A percentile compares a stretch with the other conserved stretches of the same genome.
These are phyloP conservation scores for Platyura marginata DNA, from an alignment of 1,140 invertebrate genomes.

Conservation along the genomic window DNA sequence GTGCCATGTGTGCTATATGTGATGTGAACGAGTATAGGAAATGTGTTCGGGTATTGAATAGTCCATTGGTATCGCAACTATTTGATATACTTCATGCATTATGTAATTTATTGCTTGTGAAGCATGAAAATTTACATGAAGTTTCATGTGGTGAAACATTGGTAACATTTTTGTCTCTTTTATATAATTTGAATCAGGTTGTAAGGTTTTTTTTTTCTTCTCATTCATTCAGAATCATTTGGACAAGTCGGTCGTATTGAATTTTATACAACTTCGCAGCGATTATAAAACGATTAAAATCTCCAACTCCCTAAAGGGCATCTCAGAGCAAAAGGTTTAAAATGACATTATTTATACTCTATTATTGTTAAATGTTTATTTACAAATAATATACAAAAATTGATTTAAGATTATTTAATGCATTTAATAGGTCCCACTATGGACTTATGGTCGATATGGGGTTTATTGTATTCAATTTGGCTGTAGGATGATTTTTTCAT, in stretches of 20 bases:
- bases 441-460: too few relatives aligned
- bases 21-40: slow-evolving; percentile 92
- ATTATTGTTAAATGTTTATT: too few relatives aligned
- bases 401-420: too few relatives aligned
- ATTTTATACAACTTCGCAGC: slow-evolving; percentile 82
- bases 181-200: background rate
- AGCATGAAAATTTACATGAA: slow-evolving; percentile 90
- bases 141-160: slow-evolving; percentile 86
- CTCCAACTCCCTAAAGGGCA: background rate
- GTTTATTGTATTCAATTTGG: too few relatives aligned
- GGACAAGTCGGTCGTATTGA: slow-evolving; percentile 68
- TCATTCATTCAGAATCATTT: slow-evolving; percentile 62
- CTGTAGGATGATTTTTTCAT: too few relatives aligned
- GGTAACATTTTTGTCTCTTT: slow-evolving; percentile 51
- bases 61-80: slow-evolving; percentile 59
- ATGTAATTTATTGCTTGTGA: slow-evolving; percentile 88
- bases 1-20: slow-evolving; percentile 93
- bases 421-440: too few relatives aligned
- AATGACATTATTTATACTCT: background rate
- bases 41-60: slow-evolving; percentile 54
- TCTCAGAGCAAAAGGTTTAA: background rate
- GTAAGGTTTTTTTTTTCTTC: slow-evolving; percentile 8
- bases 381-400: too few relatives aligned
- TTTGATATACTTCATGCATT: slow-evolving; percentile 92
- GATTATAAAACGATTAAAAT: slow-evolving; percentile 50